Evolutionary conservation across 2,888 invertebrate genomes (phyloP), one percentile per base, ranked within the genome.

Genomic region (Diaperis boleti): DNA sequence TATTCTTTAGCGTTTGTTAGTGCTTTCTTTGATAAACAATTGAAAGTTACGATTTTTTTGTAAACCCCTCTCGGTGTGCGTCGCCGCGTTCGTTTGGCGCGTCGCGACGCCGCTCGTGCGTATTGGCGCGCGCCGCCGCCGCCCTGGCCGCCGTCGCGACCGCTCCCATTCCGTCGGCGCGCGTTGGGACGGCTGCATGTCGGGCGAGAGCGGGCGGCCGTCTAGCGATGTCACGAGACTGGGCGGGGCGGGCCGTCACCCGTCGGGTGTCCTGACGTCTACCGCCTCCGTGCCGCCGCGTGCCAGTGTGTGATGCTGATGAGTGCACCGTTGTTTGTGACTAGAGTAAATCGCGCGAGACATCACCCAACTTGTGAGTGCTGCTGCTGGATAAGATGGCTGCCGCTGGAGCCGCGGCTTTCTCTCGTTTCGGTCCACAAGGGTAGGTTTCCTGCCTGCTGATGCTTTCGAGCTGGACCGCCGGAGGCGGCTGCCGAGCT

Each of bases 111-210:
- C 61, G 59, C 64, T 62, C 56, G 62, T 65, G 65, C 64, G 61
- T 59, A 13, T 39, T 26, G 42, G 72, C 74, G 75, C 75, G 69
- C 76, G 71, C 67, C 68, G 65, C 37, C 62, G 71, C 74, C 72
- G 72, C 75, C 74, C 71, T 73, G 70, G 75, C 82, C 83, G 76
- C 81, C 74, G 72, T 67, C 80, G 84, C 76, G 82, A 81, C 83
- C 84, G 85, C 84, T 84, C 84, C 81, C 84, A 85, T 82, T 86
- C 86, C 79, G 86, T 83, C 76, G 85, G 85, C 73, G 83, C 83
- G 81, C 78, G 79, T 77, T 78, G 79, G 78, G 78, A 79, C 79
- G 80, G 79, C 79, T 79, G 79, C 78, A 80, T 79, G 79, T 80
- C 78, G 77, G 77, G 73, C 74, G 75, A 75, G 77, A 77, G 76